phyloP scores from a whole-genome alignment of 2,888 invertebrate genomes.

The Cistogaster globosa region DNA sequence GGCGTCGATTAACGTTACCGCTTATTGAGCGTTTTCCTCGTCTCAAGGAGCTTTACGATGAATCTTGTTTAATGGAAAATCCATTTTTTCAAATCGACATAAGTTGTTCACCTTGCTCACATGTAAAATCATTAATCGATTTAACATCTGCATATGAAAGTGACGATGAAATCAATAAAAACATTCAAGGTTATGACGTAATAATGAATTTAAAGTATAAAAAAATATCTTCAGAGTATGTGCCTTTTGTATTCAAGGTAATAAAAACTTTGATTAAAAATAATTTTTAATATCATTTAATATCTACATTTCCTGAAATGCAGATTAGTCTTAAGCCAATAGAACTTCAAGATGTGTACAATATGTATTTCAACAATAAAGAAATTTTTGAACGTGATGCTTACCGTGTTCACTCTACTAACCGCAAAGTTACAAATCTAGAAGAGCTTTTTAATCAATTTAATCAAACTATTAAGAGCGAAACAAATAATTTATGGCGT shows the following conservation, averaged over 20 bases:
- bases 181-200: background rate
- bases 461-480: constrained; percentile 73
- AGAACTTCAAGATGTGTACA: constrained; percentile 84
- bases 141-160: constrained; percentile 78
- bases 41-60: constrained; percentile 90
- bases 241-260: constrained; percentile 86
- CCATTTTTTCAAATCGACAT: constrained; percentile 92
- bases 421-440: constrained; percentile 80
- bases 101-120: constrained; percentile 93
- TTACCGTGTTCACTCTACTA: constrained; percentile 84
- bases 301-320: constrained; percentile 72
- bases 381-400: constrained; percentile 86
- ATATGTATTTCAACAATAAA: constrained; percentile 85
- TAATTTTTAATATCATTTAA: background rate
- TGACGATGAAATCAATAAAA: constrained; percentile 29
- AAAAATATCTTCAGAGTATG: constrained; percentile 75
- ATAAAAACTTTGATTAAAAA: constrained; percentile 5
- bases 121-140: constrained; percentile 87
- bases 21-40: constrained; percentile 90
- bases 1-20: constrained; percentile 90
- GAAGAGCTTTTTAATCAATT: constrained; percentile 82
- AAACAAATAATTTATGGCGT: constrained; percentile 84
- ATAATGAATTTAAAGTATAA: constrained; percentile 16
- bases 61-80: constrained; percentile 92
- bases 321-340: constrained; percentile 86